Evolutionary conservation across 2,113 vertebrate genomes (phyloP), one percentile per base, ranked within the genome.

Genomic region (Poeciliopsis prolifica): DNA sequence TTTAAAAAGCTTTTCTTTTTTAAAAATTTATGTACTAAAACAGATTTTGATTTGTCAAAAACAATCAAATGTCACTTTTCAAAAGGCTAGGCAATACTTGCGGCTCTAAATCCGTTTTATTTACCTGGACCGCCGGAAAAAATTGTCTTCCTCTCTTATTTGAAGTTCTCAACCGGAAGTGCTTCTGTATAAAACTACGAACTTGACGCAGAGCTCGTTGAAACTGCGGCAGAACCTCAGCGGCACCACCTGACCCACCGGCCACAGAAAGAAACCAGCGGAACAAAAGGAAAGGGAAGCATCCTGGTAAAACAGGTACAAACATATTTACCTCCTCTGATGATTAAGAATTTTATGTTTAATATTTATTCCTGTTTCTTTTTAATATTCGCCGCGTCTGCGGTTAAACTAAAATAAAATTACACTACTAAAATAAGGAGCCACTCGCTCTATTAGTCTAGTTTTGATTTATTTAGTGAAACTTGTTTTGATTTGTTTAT

Each of bases 161-260:
- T 81, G 80, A 79, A 83, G 63, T 10, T 4, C 0, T 0, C 0
- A 2, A 35, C 12, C 13, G 77, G 86, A 87, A 61, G 65, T 68
- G 0, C 0, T 3, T 0, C 10, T 64, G 33, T 67, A 5, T 12
- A 19, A 65, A 61, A 1, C 15, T 3, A 2, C 26, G 11, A 3
- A 0, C 3, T 75, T 80, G 77, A 82, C 65, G 71, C n/a, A 75
- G 65, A 61, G 29, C 74, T 28, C 33, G 37, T 62, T 72, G 2
- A 51, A 85, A 54, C 77, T 83, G 74, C 74, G 31, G 70, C 82
- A 63, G 31, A 54, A 8, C 64, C 62, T 29, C 33, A 63, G 60
- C 24, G 3, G 35, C 12, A 24, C 11, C 65, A 31, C 29, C 66
- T 58, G 68, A 66, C 58, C 29, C 61, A 15, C 7, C 42, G 7